Conservation (phyloP, 2,797 vertebrate genomes). For the Catamblyrhynchus diadema region DNA sequence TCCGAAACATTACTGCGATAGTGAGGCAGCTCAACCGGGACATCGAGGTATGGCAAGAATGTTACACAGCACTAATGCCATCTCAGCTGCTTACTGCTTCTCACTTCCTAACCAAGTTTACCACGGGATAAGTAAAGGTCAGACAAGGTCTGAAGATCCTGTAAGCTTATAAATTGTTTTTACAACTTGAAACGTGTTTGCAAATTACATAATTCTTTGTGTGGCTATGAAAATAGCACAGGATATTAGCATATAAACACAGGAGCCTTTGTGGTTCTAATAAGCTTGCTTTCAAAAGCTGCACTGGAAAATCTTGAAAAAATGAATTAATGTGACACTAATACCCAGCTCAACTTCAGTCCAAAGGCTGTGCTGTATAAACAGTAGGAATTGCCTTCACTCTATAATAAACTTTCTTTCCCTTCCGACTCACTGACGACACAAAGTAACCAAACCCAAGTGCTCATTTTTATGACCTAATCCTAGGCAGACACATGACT, state of each 20-base stretch:
- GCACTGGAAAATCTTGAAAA: constrained; percentile 21
- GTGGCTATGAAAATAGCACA: background rate
- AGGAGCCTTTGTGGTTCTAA: constrained; percentile 37
- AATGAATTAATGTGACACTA: background rate
- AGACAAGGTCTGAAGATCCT: constrained; percentile 11
- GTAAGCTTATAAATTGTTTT: constrained; percentile 24
- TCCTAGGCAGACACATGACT: background rate
- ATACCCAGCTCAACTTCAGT: constrained; percentile 28
- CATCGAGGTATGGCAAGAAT: constrained; percentile 69
- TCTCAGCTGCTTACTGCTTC: background rate
- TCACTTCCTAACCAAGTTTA: background rate
- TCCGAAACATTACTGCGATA: constrained; percentile 79
- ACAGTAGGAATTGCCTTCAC: constrained; percentile 13
- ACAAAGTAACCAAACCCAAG: background rate
- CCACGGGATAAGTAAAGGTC: background rate
- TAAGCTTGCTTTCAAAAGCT: constrained; percentile 28
- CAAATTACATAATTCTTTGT: constrained; percentile 10
- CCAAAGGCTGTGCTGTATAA: constrained; percentile 22
- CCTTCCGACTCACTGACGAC: background rate
- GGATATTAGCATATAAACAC: constrained; percentile 51
- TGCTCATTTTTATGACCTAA: constrained; percentile 4
- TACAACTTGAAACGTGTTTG: constrained; percentile 39
- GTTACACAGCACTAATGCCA: background rate
- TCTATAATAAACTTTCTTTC: background rate
- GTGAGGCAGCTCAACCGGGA: constrained; percentile 79